A percentile compares a stretch with the other conserved stretches of the same genome.
Evolutionary conservation across 2,113 vertebrate species (phyloP).

Genomic region (Colaptes auratus): DNA sequence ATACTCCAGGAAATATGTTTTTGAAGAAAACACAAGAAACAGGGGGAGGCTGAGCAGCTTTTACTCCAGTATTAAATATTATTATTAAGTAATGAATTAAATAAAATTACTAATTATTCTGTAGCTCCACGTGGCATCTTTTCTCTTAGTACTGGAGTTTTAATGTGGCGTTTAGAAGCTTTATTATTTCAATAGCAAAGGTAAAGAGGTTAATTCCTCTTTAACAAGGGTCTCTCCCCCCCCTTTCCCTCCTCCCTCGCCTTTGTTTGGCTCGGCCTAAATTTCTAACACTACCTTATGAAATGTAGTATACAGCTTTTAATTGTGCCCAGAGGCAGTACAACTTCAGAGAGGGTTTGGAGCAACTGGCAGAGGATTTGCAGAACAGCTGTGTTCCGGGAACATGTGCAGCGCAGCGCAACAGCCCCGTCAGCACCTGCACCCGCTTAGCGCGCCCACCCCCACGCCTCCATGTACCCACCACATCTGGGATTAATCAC

Average conservation of each 20-base stretch:
- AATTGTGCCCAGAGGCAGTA: conserved; percentile 84
- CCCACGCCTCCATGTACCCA: not conserved
- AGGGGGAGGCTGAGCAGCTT: not conserved
- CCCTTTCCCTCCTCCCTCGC: not conserved
- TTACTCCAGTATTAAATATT: not conserved
- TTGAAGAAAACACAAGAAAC: not conserved
- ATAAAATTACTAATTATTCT: not conserved
- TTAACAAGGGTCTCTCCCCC: conserved; percentile 61
- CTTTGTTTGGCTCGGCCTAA: conserved; percentile 75
- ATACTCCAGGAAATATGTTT: not conserved
- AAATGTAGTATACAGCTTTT: conserved; percentile 80
- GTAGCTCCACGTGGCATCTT: not conserved
- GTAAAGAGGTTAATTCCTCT: conserved; percentile 73
- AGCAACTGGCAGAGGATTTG: conserved; percentile 75
- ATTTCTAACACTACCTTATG: conserved; percentile 79
- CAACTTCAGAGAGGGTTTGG: conserved; percentile 76
- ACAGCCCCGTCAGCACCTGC: conserved; percentile 78
- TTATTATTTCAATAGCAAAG: conserved; percentile 59
- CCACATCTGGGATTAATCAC: conserved; percentile 82
- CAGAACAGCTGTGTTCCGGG: conserved; percentile 79
- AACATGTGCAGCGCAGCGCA: conserved; percentile 67
- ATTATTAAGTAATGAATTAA: not conserved
- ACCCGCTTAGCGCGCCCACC: conserved; percentile 32
- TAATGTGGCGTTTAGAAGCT: conserved; percentile 10
- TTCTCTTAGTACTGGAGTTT: not conserved